Evolutionary conservation across 2,888 invertebrate genomes (phyloP).

Genomic region (Agrilus mali): DNA sequence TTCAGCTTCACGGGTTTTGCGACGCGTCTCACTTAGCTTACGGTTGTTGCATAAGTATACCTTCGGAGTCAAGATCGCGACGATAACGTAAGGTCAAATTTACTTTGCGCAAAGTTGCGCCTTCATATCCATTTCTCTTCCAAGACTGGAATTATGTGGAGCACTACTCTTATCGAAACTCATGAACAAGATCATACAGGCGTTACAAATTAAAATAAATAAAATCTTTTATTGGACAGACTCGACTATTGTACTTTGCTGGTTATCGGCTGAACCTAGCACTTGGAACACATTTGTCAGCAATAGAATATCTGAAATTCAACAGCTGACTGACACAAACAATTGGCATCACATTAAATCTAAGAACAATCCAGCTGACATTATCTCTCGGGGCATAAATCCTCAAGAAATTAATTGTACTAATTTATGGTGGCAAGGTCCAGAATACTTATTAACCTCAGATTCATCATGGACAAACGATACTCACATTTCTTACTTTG

Average conservation of each 20-base stretch:
- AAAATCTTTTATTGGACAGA: slow-evolving; percentile 15
- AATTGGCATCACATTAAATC: slow-evolving; percentile 8
- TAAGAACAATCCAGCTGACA: slow-evolving; percentile 7
- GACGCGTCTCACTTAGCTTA: slow-evolving; percentile 6
- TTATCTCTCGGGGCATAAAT: slow-evolving; percentile 6
- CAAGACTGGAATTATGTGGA: slow-evolving; percentile 18
- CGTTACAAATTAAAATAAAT: slow-evolving; percentile 1
- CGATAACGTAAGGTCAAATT: background rate
- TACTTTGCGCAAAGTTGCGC: slow-evolving; percentile 7
- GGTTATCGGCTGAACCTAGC: slow-evolving; percentile 12
- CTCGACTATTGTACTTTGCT: slow-evolving; percentile 19
- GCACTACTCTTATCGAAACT: slow-evolving; percentile 16
- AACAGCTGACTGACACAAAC: slow-evolving; percentile 1
- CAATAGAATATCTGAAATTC: slow-evolving; percentile 12
- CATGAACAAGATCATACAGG: slow-evolving; percentile 4
- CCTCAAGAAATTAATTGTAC: background rate
- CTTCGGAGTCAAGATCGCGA: background rate
- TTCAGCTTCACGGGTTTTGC: slow-evolving; percentile 1
- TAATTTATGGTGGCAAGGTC: slow-evolving; percentile 5
- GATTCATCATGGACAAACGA: too few species aligned
- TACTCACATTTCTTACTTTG: too few species aligned
- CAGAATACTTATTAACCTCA: background rate
- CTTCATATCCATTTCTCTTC: slow-evolving; percentile 12
- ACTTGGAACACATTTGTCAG: slow-evolving; percentile 15
- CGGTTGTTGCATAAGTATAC: slow-evolving; percentile 4